phyloP scores from a whole-genome alignment of 2,888 invertebrate genomes.

The Leucophenga maculata region DNA sequence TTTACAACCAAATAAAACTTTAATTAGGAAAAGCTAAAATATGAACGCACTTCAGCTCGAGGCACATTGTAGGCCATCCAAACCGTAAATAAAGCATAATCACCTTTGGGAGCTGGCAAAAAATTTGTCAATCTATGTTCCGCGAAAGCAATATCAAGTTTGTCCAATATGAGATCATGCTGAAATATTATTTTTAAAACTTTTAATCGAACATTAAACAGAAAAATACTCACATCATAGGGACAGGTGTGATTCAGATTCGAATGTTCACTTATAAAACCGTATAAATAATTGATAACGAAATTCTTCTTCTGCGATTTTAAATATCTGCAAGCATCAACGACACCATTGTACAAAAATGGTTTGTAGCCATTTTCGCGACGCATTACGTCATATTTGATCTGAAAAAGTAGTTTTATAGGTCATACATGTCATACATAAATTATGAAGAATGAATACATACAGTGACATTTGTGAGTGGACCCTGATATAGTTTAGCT shows the following conservation, averaged over 20 bases:
- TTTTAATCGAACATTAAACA: neutral
- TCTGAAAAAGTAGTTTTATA: conserved; percentile 4
- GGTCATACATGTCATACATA: no score
- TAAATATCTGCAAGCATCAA: conserved; percentile 40
- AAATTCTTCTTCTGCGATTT: neutral
- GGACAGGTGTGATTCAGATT: conserved; percentile 47
- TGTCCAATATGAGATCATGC: conserved; percentile 31
- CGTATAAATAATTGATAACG: conserved; percentile 25
- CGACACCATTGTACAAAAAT: neutral
- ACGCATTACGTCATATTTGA: conserved; percentile 30
- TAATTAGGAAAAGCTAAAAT: neutral
- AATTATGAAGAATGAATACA: no score
- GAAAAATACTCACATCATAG: conserved; percentile 30
- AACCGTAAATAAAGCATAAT: neutral
- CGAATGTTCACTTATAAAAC: conserved; percentile 6
- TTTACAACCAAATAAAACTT: no score
- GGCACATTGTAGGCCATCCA: neutral
- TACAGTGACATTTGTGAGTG: conserved; percentile 33
- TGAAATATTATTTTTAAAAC: neutral
- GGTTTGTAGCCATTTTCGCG: conserved; percentile 41
- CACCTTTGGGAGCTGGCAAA: neutral
- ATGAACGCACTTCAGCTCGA: neutral
- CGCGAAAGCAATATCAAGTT: conserved; percentile 26
- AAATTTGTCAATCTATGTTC: neutral
- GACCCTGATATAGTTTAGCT: neutral